Conservation (phyloP, 1,140 invertebrate genomes). For the Brachionus sp. region DNA sequence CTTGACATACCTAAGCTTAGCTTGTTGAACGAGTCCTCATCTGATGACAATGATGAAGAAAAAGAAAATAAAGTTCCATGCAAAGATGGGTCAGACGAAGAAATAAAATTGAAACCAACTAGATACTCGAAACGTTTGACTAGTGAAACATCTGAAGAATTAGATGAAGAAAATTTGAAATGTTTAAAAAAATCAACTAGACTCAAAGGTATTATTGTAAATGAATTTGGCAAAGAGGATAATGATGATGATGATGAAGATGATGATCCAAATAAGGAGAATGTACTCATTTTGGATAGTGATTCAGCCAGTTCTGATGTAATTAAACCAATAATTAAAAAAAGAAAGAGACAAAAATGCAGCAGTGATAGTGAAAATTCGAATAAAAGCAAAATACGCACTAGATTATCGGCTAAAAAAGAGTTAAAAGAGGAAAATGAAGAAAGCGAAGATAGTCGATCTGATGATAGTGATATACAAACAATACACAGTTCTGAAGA, state of each 20-base stretch:
- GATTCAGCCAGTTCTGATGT: background rate
- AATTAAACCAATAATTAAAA: background rate
- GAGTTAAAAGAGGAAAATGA: background rate
- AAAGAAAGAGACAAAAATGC: background rate
- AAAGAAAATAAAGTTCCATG: background rate
- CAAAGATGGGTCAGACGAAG: background rate
- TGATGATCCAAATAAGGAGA: background rate
- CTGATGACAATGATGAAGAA: background rate
- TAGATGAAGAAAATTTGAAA: background rate
- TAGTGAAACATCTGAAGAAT: background rate
- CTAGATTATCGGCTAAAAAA: background rate
- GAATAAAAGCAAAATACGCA: background rate
- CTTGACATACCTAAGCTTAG: background rate
- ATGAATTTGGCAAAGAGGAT: background rate
- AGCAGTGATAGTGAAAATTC: constrained; percentile 23
- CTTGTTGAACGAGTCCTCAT: background rate
- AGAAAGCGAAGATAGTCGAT: background rate
- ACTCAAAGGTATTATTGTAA: background rate
- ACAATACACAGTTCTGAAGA: constrained; percentile 3
- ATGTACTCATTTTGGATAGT: background rate
- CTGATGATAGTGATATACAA: background rate
- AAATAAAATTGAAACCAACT: background rate
- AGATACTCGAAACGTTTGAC: background rate
- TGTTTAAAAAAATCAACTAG: background rate
- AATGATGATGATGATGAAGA: background rate